phyloP scores from a whole-genome alignment of 92 coral and sea anemone genomes.

The Zoanthus solanderi region DNA sequence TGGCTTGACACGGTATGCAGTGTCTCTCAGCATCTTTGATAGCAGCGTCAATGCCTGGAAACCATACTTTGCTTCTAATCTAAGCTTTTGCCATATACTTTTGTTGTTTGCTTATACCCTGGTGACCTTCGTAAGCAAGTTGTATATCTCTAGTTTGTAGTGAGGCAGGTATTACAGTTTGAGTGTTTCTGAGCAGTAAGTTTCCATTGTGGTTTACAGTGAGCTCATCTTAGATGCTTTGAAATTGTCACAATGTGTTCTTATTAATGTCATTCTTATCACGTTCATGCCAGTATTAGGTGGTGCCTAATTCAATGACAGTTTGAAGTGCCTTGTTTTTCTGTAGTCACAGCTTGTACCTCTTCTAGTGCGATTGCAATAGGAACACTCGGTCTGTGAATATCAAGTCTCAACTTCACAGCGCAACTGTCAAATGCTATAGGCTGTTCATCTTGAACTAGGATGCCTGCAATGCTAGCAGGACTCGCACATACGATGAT shows the following conservation, averaged over 20 bases:
- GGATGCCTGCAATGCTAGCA: slow-evolving; percentile 46
- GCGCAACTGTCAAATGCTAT: background rate
- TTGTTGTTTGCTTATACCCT: background rate
- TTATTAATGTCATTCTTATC: slow-evolving; percentile 2
- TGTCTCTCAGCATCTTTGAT: slow-evolving; percentile 5
- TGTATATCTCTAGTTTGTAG: slow-evolving; percentile 45
- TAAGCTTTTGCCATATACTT: background rate
- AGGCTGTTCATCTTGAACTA: slow-evolving; percentile 30
- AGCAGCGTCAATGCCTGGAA: background rate
- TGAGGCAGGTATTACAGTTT: slow-evolving; percentile 32
- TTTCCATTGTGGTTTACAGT: slow-evolving; percentile 20
- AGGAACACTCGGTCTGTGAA: slow-evolving; percentile 9
- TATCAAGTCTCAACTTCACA: slow-evolving; percentile 40
- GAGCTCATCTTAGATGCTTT: background rate
- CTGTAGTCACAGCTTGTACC: slow-evolving; percentile 42
- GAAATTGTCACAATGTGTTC: slow-evolving; percentile 24
- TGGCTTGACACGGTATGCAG: slow-evolving; percentile 52
- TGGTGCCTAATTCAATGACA: slow-evolving; percentile 16
- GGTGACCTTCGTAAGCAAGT: slow-evolving; percentile 1
- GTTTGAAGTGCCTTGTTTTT: slow-evolving; percentile 26
- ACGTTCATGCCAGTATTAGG: slow-evolving; percentile 1
- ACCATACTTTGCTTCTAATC: slow-evolving; percentile 26
- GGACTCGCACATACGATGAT: background rate
- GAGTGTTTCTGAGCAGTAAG: background rate
- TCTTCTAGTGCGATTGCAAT: slow-evolving; percentile 20